Percentiles rank a stretch among this genome's conserved stretches.
phyloP scores from a whole-genome alignment of 30 jellyfish, hydroid and myxozoan genomes.

The Aurelia aurita complex sp. Pacific region DNA sequence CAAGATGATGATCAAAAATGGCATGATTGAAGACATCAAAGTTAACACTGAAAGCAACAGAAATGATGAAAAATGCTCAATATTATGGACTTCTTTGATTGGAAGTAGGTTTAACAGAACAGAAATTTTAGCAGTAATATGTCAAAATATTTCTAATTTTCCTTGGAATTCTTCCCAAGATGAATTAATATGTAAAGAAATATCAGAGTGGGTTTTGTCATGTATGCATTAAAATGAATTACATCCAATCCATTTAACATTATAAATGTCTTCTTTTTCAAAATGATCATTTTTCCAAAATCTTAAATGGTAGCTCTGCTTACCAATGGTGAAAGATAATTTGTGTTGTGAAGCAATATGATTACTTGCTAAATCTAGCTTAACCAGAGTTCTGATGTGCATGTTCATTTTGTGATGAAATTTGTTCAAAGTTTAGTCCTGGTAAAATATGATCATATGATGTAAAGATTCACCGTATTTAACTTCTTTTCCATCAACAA shows the following conservation, averaged over 20 bases:
- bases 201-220: slow-evolving; percentile 34
- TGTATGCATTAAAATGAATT: slow-evolving; percentile 15
- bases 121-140: slow-evolving; percentile 26
- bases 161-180: not conserved
- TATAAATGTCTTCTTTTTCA: not conserved
- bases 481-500: slow-evolving; percentile 17
- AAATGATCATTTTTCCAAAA: not conserved
- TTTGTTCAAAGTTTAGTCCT: not conserved
- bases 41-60: not conserved
- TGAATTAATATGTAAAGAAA: not conserved
- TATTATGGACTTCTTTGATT: not conserved
- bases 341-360: too few relatives aligned
- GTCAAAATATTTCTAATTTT: not conserved
- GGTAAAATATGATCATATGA: not conserved
- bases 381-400: too few relatives aligned
- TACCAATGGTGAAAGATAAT: too few relatives aligned
- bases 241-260: not conserved
- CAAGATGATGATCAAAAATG: slow-evolving; percentile 38
- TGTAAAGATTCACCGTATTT: slow-evolving; percentile 30
- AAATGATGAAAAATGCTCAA: not conserved
- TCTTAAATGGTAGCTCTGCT: too few relatives aligned
- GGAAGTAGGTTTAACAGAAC: slow-evolving; percentile 47
- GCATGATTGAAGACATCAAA: slow-evolving; percentile 12
- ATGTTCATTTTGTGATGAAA: too few relatives aligned
- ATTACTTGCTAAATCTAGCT: too few relatives aligned